These are phyloP conservation scores for Ciconia nigra DNA, from an alignment of 2,797 vertebrate species.

Conservation along the genomic window DNA sequence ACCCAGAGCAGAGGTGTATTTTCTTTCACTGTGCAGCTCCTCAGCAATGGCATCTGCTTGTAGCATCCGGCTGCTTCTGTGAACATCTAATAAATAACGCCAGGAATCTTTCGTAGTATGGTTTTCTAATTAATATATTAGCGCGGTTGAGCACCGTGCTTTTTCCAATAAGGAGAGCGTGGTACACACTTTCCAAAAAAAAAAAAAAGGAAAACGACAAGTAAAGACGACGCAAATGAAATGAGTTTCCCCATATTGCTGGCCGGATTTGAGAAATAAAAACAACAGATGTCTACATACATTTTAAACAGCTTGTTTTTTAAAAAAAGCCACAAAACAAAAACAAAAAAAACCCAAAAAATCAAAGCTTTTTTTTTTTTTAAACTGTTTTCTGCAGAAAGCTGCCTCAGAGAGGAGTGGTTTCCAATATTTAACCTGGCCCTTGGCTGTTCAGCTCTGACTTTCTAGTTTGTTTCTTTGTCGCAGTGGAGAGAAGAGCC, in stretches of 20 bases:
- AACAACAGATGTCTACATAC: not conserved
- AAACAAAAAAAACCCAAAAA: no score
- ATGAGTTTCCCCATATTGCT: not conserved
- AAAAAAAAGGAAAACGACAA: not conserved
- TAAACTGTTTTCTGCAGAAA: not conserved
- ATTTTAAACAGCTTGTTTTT: not conserved
- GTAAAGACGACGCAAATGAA: not conserved
- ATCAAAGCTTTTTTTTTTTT: not conserved
- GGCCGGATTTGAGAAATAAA: not conserved
- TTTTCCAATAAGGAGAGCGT: not conserved
- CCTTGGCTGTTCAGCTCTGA: not conserved
- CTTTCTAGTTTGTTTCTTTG: not conserved
- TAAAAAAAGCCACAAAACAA: not conserved
- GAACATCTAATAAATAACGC: accelerated
- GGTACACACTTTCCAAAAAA: not conserved
- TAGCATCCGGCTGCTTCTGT: not conserved
- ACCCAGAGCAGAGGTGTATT: not conserved
- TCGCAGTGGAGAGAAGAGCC: not conserved
- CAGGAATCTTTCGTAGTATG: not conserved
- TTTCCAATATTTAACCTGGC: not conserved
- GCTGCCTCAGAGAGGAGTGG: no score
- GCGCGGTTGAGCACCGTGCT: not conserved
- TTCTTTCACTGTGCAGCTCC: not conserved
- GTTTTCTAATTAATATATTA: not conserved
- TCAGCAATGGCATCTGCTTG: not conserved